A percentile compares a stretch with the other conserved stretches of the same genome.
Evolutionary conservation across 2,797 vertebrate genomes (phyloP).

Genomic region (Falco naumanni): DNA sequence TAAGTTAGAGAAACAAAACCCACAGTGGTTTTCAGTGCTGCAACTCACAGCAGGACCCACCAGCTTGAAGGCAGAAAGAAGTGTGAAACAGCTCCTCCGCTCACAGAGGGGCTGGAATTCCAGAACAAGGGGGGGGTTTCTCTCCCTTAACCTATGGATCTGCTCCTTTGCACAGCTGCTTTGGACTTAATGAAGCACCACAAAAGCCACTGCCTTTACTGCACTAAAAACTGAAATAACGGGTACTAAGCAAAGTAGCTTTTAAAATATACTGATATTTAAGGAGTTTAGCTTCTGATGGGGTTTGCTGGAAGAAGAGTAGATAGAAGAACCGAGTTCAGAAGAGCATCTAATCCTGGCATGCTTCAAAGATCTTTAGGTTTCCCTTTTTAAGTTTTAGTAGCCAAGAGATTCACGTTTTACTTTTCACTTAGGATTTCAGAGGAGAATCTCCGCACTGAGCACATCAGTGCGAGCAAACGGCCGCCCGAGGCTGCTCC

Average conservation of each 20-base stretch:
- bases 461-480: rapidly evolving
- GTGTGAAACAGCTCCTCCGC: neutral
- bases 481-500: neutral
- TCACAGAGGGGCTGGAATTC: neutral
- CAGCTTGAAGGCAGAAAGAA: neutral
- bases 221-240: constrained; percentile 40
- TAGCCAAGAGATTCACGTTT: neutral
- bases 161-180: constrained; percentile 31
- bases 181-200: neutral
- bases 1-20: constrained; percentile 34
- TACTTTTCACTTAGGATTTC: neutral
- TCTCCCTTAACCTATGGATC: neutral
- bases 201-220: constrained; percentile 25
- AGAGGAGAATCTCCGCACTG: neutral
- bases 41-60: neutral
- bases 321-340: neutral
- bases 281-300: neutral
- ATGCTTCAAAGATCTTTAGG: neutral
- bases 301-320: neutral
- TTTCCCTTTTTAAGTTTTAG: neutral
- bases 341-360: neutral
- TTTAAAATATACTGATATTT: neutral
- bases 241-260: constrained; percentile 20
- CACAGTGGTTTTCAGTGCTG: constrained; percentile 12
- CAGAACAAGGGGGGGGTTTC: neutral